phyloP scores from a whole-genome alignment of 2,113 vertebrate genomes.

The Cepphus grylle region DNA sequence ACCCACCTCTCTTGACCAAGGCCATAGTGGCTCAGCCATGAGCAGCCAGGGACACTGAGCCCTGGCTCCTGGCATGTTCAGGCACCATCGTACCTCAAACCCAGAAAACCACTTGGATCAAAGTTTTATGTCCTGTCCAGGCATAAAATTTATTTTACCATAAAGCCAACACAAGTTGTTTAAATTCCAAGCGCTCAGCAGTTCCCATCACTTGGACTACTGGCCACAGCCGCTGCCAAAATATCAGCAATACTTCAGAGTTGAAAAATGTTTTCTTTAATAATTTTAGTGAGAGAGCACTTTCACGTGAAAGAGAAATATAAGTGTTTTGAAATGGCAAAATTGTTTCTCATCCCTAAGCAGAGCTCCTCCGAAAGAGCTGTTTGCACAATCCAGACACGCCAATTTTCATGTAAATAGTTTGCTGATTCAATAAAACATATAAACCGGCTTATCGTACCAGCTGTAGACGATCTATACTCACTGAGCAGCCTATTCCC shows the following conservation, averaged over 20 bases:
- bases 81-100: not conserved
- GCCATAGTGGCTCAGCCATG: rapidly evolving
- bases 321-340: not conserved
- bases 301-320: not conserved
- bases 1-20: not conserved
- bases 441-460: not conserved
- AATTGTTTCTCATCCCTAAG: not conserved
- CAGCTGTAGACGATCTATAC: not conserved
- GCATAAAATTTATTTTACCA: not conserved
- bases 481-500: not conserved
- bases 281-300: not conserved
- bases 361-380: not conserved
- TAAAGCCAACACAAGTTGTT: conserved; percentile 3
- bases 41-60: not conserved
- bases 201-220: not conserved
- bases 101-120: not conserved
- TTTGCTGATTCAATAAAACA: conserved; percentile 11
- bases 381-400: not conserved
- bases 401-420: not conserved
- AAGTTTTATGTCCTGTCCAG: not conserved
- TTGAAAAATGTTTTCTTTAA: conserved; percentile 15
- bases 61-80: rapidly evolving
- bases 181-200: not conserved
- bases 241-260: conserved; percentile 6
- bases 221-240: not conserved